phyloP scores from a whole-genome alignment of 2,888 invertebrate genomes.

The Agriopis aurantiaria region DNA sequence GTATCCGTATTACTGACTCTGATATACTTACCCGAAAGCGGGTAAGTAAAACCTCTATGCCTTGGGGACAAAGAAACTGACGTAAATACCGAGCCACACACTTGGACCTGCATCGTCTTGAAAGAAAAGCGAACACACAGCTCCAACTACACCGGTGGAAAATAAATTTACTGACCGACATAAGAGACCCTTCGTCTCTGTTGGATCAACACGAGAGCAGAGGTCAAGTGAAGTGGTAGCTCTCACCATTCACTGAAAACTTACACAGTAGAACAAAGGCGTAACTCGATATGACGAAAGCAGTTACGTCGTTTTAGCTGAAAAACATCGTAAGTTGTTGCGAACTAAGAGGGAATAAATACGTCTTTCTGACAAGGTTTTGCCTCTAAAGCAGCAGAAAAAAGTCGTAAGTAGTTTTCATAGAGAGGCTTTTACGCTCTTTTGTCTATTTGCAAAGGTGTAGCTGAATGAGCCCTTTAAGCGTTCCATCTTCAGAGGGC shows the following conservation, averaged over 20 bases:
- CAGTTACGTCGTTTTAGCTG: constrained; percentile 12
- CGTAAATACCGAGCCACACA: constrained; percentile 47
- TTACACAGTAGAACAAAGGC: constrained; percentile 19
- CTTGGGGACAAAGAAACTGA: constrained; percentile 55
- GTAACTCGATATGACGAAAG: background rate
- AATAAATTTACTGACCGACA: constrained; percentile 37
- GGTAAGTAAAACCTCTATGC: constrained; percentile 53
- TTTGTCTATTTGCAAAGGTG: background rate
- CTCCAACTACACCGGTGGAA: constrained; percentile 45
- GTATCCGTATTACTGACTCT: constrained; percentile 36
- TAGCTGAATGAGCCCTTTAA: constrained; percentile 43
- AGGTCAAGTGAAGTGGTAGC: constrained; percentile 48
- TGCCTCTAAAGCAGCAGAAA: constrained; percentile 5
- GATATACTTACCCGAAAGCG: constrained; percentile 54
- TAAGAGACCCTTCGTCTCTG: constrained; percentile 41
- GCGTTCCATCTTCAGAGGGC: constrained; percentile 54
- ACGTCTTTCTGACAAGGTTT: background rate
- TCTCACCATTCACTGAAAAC: constrained; percentile 49
- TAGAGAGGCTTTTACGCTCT: background rate
- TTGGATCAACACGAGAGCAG: constrained; percentile 37
- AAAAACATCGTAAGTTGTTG: constrained; percentile 14
- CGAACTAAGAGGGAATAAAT: background rate
- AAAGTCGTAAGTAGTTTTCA: constrained; percentile 4
- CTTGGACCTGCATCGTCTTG: constrained; percentile 41
- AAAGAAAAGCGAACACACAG: constrained; percentile 41